phyloP scores from a whole-genome alignment of 2,888 invertebrate species.

The Xanthia icteritia region DNA sequence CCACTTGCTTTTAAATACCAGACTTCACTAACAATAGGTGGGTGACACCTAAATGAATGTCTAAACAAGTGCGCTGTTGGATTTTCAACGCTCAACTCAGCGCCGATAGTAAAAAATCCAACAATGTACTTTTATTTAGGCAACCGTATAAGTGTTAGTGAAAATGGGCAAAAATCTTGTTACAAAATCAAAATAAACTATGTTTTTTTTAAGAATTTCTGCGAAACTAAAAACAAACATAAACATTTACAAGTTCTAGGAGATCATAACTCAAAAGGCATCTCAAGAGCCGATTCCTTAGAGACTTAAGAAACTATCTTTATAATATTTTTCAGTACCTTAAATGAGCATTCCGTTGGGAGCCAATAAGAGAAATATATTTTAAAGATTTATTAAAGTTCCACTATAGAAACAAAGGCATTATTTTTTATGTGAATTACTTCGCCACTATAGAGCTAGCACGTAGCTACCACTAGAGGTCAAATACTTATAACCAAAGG shows the following conservation, averaged over 20 bases:
- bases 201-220: not conserved
- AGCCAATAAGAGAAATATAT: not conserved
- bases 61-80: no score
- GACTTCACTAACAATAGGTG: no score
- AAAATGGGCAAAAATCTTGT: not conserved
- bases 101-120: no score
- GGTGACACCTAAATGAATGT: no score
- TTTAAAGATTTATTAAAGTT: not conserved
- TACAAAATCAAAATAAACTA: not conserved
- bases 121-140: no score
- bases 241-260: not conserved
- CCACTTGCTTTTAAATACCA: not conserved
- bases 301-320: slow-evolving; percentile 20
- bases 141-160: no score
- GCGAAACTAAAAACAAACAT: not conserved
- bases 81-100: no score
- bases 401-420: not conserved
- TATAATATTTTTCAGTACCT: slow-evolving; percentile 32
- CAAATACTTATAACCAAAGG: not conserved
- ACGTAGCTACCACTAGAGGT: not conserved
- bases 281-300: slow-evolving; percentile 14
- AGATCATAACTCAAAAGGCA: slow-evolving; percentile 34
- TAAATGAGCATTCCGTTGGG: slow-evolving; percentile 45
- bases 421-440: not conserved
- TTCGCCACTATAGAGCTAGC: no score